Base-by-base conservation (phyloP, 1,140 invertebrate genomes). In the Lucilia sericata region DNA sequence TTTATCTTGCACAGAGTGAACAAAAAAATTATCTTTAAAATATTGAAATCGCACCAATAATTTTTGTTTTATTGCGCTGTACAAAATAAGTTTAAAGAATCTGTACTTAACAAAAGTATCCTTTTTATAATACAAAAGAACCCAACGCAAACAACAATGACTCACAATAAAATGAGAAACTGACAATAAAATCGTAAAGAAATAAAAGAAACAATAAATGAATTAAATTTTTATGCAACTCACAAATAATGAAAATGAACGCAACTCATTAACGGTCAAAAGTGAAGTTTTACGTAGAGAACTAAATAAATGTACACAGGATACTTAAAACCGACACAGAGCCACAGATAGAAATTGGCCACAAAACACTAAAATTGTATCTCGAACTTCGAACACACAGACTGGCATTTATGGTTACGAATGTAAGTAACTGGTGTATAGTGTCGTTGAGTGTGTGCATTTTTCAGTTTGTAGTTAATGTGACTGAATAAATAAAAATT, bases 221-320 rank as follows among this genome's bases (percentile, higher is more conserved):
- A 80, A 70, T 70, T 70, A 70, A 70, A 80, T 51, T 80, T 80
- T 80, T 80, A 80, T 80, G 76, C 76, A 80, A 80, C 76, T 80
- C 76, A 80, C 76, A 80, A 80, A 80, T 80, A 80, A 80, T 80
- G 76, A 42, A 49, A 80, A 80, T 80, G 76, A 80, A 80, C n/a
- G 76, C 76, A 80, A 80, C 76, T 80, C 76, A 80, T 80, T 80
- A 80, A 80, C 76, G 76, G 76, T 78, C 34, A 19, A 47, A 60
- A 70, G 0, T 70, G 65, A 70, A 49, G 17, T 80, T 70, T 70
- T 70, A 21, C 19, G n/a, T 80, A 19, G 42, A 80, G 34, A 17
- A 78, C 2, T 42, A 17, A 78, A 42, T 42, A 30, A 9, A n/a
- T 42, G 13, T 60, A 60, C 55, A 60, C 55, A 60, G 55, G 55